phyloP scores from a whole-genome alignment of 2,113 vertebrate species.

The Calypte anna region DNA sequence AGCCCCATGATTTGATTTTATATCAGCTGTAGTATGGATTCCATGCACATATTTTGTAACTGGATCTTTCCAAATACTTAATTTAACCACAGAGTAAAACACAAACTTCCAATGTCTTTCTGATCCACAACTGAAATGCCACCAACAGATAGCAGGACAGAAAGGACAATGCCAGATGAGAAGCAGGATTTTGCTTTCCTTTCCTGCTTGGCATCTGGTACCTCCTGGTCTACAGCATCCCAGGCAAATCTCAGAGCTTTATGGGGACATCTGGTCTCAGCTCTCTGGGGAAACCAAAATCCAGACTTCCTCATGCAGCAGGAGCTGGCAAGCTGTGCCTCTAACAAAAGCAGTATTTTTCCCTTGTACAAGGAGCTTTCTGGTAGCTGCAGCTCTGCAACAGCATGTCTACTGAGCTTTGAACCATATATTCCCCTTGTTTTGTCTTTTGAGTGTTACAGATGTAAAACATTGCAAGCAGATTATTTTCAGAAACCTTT shows the following conservation, averaged over 20 bases:
- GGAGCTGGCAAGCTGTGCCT: background rate
- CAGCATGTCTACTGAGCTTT: background rate
- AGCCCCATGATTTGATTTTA: background rate
- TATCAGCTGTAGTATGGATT: background rate
- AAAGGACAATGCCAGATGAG: accelerated
- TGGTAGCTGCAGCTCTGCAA: background rate
- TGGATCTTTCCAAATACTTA: background rate
- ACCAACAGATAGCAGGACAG: background rate
- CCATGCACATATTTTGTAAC: background rate
- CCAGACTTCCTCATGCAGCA: background rate
- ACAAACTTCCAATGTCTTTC: background rate
- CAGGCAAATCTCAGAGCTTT: background rate
- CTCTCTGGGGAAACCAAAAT: background rate
- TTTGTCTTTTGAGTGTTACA: background rate
- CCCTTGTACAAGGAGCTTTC: background rate
- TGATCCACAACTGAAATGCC: background rate
- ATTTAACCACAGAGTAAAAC: background rate
- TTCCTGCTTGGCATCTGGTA: background rate
- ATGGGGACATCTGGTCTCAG: background rate
- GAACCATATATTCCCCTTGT: accelerated
- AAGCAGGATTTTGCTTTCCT: background rate
- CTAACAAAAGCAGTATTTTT: background rate
- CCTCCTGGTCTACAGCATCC: background rate
- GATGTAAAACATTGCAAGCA: background rate
- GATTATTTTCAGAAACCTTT: background rate